Conservation (phyloP, 2,113 vertebrate genomes). For the Edolisoma coerulescens region DNA sequence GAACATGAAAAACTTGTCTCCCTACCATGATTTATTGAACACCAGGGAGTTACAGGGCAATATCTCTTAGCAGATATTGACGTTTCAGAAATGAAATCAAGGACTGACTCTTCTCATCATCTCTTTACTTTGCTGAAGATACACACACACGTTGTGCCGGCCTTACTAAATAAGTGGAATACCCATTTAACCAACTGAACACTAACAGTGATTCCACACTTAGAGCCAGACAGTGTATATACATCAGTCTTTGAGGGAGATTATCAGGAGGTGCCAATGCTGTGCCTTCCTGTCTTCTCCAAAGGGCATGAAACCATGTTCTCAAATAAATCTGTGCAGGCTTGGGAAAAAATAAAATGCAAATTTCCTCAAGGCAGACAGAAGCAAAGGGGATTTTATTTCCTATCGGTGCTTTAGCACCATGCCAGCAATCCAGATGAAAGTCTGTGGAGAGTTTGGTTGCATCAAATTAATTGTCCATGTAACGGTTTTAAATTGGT, state of each 20-base stretch:
- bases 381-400: conserved; percentile 16
- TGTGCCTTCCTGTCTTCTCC: neutral
- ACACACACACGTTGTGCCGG: neutral
- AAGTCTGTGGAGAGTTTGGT: conserved; percentile 20
- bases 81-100: conserved; percentile 26
- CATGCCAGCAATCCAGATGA: neutral
- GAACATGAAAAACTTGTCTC: conserved; percentile 42
- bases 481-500: conserved; percentile 20
- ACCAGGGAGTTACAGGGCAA: neutral
- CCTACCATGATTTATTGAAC: conserved; percentile 10
- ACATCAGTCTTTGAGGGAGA: neutral
- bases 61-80: conserved; percentile 22
- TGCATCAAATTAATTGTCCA: conserved; percentile 47
- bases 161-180: neutral
- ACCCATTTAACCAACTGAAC: neutral
- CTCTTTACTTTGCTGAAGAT: neutral
- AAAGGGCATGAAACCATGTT: neutral
- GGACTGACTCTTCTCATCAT: neutral
- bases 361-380: neutral
- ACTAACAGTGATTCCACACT: neutral
- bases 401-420: neutral
- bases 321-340: neutral
- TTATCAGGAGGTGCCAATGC: neutral
- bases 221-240: neutral
- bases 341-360: neutral